Conservation (phyloP, 2,888 invertebrate genomes). For the Gastracanthus pulcherrimus region DNA sequence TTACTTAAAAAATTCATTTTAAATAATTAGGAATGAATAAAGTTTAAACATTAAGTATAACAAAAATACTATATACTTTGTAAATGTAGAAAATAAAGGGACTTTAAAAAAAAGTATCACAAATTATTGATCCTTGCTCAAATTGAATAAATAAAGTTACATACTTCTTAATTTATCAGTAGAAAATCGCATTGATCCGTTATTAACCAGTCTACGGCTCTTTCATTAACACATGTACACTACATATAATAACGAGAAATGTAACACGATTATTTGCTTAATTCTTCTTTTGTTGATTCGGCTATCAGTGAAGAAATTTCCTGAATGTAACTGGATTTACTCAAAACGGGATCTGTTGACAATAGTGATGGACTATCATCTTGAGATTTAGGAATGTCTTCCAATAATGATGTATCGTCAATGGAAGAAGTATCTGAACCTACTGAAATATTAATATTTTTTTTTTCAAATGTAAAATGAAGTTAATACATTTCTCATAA, state of each 20-base stretch:
- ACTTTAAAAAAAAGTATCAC: constrained; percentile 28
- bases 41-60: not conserved
- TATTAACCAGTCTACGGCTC: not conserved
- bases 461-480: constrained; percentile 8
- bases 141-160: constrained; percentile 19
- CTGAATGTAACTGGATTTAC: constrained; percentile 63
- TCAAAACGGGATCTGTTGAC: constrained; percentile 57
- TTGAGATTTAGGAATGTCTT: constrained; percentile 63
- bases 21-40: not conserved
- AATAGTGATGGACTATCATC: constrained; percentile 57
- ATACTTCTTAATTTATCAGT: not conserved
- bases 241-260: constrained; percentile 14
- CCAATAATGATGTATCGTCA: constrained; percentile 70
- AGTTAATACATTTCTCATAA: not conserved
- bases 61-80: not conserved
- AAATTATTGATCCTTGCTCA: not conserved
- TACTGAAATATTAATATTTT: constrained; percentile 59
- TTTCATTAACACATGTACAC: constrained; percentile 1
- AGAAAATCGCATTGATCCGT: constrained; percentile 10
- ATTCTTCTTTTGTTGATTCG: constrained; percentile 51
- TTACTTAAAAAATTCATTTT: no score
- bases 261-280: constrained; percentile 30
- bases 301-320: constrained; percentile 61
- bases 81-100: not conserved
- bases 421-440: constrained; percentile 68